phyloP scores from a whole-genome alignment of 2,113 vertebrate species.

The Leucopsar rothschildi region DNA sequence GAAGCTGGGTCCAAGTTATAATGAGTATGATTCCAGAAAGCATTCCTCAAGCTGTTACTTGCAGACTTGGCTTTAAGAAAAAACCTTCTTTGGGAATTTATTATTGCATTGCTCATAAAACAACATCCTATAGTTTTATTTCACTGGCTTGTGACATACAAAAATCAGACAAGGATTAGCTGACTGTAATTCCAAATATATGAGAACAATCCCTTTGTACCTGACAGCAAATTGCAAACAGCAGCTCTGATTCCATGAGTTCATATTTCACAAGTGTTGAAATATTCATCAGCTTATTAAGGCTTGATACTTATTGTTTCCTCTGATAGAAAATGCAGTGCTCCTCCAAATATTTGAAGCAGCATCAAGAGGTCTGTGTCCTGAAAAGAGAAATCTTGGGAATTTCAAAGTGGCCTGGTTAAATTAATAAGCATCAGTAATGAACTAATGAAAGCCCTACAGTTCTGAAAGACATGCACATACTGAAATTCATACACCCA shows the following conservation, averaged over 20 bases:
- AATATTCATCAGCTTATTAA: constrained; percentile 48
- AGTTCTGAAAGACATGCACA: background rate
- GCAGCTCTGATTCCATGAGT: background rate
- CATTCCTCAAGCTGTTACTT: background rate
- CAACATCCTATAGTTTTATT: background rate
- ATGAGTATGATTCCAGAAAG: background rate
- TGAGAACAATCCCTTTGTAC: constrained; percentile 51
- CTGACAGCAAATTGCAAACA: constrained; percentile 40
- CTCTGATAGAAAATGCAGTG: background rate
- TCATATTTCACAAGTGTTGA: constrained; percentile 17
- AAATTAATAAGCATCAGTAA: background rate
- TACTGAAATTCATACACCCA: background rate
- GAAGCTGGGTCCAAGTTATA: background rate
- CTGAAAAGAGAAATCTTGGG: background rate
- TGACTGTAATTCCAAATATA: constrained; percentile 30
- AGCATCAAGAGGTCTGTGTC: background rate
- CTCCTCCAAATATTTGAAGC: background rate
- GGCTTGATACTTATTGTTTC: background rate
- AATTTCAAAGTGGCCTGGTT: background rate
- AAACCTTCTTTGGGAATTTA: constrained; percentile 5
- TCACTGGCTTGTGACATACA: background rate
- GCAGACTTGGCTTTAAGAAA: background rate
- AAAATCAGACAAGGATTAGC: constrained; percentile 31
- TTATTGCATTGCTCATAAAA: constrained; percentile 33
- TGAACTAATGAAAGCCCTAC: background rate